A percentile compares a stretch with the other conserved stretches of the same genome.
Conservation (phyloP, 2,888 invertebrate genomes). For the Ceratothoa steindachneri region DNA sequence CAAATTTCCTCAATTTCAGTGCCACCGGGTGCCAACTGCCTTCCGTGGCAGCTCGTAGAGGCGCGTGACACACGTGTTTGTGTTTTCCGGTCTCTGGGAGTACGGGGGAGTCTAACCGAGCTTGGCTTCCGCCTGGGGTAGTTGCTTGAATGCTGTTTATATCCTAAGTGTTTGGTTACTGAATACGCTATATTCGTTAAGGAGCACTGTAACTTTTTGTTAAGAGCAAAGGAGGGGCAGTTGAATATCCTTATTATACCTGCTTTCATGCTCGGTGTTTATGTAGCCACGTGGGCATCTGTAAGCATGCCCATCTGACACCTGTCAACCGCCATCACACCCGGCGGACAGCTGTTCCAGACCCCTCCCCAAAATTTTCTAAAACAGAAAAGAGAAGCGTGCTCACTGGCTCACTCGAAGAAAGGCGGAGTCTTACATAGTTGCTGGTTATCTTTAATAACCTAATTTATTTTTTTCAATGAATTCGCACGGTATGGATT, state of each 20-base stretch:
- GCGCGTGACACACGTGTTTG: background rate
- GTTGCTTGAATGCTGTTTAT: background rate
- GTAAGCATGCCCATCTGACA: slow-evolving; percentile 34
- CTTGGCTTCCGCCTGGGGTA: background rate
- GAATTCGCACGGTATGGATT: no score
- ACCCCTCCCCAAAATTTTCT: slow-evolving; percentile 4
- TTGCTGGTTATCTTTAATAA: no score
- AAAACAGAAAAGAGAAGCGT: slow-evolving; percentile 21
- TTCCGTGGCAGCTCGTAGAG: background rate
- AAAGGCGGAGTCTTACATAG: slow-evolving; percentile 9
- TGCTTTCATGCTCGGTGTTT: background rate
- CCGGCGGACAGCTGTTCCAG: slow-evolving; percentile 38
- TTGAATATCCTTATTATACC: background rate
- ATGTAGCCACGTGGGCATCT: slow-evolving; percentile 38
- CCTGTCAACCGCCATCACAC: slow-evolving; percentile 47
- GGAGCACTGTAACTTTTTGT: no score
- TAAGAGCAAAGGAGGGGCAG: background rate
- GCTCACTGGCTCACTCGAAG: slow-evolving; percentile 24
- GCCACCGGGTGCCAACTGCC: background rate
- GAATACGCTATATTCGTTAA: background rate
- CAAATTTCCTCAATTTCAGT: background rate
- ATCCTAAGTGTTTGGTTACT: background rate
- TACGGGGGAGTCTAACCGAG: no score
- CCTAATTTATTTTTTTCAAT: no score
- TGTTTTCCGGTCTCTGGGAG: background rate